Evolutionary conservation across 37 sponge, comb jelly and placozoan genomes (phyloP).

Genomic region (Corticium candelabrum): DNA sequence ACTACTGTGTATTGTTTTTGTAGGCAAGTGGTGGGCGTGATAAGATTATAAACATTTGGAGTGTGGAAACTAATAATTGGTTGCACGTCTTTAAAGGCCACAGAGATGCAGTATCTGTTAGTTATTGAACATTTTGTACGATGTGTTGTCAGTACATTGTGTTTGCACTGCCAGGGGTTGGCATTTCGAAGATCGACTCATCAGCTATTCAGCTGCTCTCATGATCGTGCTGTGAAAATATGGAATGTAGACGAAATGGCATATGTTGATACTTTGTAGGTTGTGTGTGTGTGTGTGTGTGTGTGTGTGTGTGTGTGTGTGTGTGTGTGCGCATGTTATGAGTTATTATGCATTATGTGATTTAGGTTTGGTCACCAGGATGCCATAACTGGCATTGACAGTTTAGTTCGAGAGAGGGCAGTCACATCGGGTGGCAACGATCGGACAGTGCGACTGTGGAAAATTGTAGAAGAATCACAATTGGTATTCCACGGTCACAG

Average conservation of each 20-base stretch:
- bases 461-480: constrained; percentile 86
- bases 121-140: background rate
- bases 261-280: constrained; percentile 93
- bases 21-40: constrained; percentile 92
- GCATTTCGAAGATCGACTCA: constrained; percentile 66
- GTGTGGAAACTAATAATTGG: constrained; percentile 37
- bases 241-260: constrained; percentile 94
- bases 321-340: background rate
- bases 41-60: constrained; percentile 67
- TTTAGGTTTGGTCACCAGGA: constrained; percentile 91
- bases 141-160: background rate
- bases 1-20: background rate
- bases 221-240: constrained; percentile 84
- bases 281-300: background rate
- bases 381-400: constrained; percentile 73
- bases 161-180: constrained; percentile 58
- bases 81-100: constrained; percentile 87
- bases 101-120: constrained; percentile 63
- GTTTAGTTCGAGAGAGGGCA: constrained; percentile 72
- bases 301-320: constrained; percentile 3
- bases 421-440: constrained; percentile 83
- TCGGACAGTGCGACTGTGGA: constrained; percentile 78
- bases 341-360: background rate
- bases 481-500: constrained; percentile 83
- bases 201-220: constrained; percentile 83